Evolutionary conservation across 2,797 vertebrate species (phyloP), one percentile per base, ranked within the genome.

Genomic region (Sebastolobus altivelis): DNA sequence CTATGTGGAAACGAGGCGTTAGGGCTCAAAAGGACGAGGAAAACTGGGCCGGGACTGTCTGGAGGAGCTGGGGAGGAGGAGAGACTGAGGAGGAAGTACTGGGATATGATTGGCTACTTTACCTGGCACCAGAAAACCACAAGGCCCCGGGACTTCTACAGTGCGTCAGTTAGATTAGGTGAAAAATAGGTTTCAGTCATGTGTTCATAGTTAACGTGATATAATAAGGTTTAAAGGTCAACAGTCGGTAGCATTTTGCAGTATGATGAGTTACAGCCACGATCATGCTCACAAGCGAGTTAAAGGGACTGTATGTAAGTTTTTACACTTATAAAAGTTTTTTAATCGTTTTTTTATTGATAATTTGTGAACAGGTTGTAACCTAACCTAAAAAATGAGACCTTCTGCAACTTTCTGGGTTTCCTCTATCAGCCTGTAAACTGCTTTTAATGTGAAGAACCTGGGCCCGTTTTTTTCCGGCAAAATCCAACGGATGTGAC

Each of bases 51-150:
- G 65, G 92, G 88, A 52, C 31, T 58, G 83, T 85, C 65, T 84
- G 4, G 20, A 73, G 81, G 75, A 83, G 61, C 60, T 70, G 77
- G 80, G 86, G 69, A 13, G 56, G 37, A 65, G 80, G 25, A 25
- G 43, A 70, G 82, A 75, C 69, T 80, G 74, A 87, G 43, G 74
- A 82, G 67, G 74, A 89, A 82, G 29, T 25, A 92, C 65, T 75
- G 86, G 88, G 85, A 92, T 79, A 66, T 79, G 86, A 93, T 87
- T 82, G 81, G 79, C 74, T 94, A 93, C 94, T 97, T 98, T 99
- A 99, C 97, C 98, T 98, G 97, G 93, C 84, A 95, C 95, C 87
- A 96, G 96, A 95, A 97, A 97, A 96, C 97, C 98, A 97, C 98
- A 99, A 95, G 96, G 96, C 95, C 97, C 98, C 92, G 94, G 96